Percentiles rank a stretch among this genome's conserved stretches.
phyloP scores from a whole-genome alignment of 2,797 vertebrate species.

The Dicrostonyx torquatus region DNA sequence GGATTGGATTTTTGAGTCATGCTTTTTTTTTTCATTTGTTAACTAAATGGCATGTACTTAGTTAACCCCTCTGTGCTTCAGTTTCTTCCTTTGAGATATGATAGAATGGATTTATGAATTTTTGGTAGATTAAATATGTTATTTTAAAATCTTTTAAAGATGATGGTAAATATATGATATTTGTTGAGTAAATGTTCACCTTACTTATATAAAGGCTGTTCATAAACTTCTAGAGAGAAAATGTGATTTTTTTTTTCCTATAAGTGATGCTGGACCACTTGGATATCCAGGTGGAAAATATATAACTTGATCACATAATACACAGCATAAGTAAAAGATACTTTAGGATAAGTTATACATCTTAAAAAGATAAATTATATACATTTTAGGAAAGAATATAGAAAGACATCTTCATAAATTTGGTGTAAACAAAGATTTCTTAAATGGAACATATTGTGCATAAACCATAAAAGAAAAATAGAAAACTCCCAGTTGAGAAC shows the following conservation, averaged over 20 bases:
- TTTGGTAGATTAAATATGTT: neutral
- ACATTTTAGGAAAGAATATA: neutral
- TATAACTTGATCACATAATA: neutral
- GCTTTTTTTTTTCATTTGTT: neutral
- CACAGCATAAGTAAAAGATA: neutral
- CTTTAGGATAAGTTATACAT: neutral
- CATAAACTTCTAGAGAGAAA: neutral
- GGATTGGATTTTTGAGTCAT: neutral
- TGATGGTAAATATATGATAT: neutral
- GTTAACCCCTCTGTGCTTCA: neutral
- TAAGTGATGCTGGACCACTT: neutral
- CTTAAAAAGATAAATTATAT: constrained; percentile 19
- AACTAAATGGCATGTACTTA: neutral
- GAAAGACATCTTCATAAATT: neutral
- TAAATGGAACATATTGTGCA: neutral
- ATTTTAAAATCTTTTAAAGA: neutral
- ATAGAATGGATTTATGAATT: neutral
- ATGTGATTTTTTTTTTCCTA: neutral
- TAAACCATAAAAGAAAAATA: constrained; percentile 1
- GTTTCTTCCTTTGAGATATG: neutral
- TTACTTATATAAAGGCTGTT: neutral
- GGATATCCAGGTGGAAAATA: neutral
- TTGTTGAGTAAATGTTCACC: constrained; percentile 1
- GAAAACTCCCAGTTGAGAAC: neutral
- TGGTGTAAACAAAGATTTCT: neutral